phyloP scores from a whole-genome alignment of 2,113 vertebrate genomes.

The Triplophysa tibetana region DNA sequence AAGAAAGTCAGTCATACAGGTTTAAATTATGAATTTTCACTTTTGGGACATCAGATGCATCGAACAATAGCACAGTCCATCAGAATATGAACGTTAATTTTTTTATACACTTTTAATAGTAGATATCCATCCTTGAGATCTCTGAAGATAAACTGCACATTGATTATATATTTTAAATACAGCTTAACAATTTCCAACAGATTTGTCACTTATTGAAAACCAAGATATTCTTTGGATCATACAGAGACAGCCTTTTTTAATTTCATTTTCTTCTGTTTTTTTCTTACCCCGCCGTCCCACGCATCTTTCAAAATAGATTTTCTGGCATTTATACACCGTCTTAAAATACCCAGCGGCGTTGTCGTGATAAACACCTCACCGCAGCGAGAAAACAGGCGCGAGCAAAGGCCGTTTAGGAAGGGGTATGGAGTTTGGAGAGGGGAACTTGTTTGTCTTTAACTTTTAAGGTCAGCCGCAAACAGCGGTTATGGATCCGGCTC shows the following conservation, averaged over 20 bases:
- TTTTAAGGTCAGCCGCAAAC: constrained; percentile 42
- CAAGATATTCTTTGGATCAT: background rate
- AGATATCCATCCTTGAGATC: background rate
- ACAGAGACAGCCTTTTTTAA: background rate
- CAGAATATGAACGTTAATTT: background rate
- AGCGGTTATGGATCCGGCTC: constrained; percentile 43
- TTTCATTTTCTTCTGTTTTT: background rate
- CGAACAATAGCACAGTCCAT: background rate
- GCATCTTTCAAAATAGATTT: constrained; percentile 36
- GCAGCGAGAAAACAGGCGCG: background rate
- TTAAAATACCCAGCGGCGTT: constrained; percentile 31
- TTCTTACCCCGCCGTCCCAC: background rate
- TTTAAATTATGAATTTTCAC: no score
- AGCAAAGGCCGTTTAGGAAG: background rate
- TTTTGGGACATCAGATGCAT: background rate
- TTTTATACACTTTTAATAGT: background rate
- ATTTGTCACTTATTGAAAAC: background rate
- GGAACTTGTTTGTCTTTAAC: constrained; percentile 30
- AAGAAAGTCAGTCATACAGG: no score
- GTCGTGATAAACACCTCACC: constrained; percentile 15
- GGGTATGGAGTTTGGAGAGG: constrained; percentile 19
- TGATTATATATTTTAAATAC: constrained; percentile 18
- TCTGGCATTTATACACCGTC: constrained; percentile 24
- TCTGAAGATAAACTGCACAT: background rate
- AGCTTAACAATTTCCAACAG: background rate